Evolutionary conservation across 2,113 vertebrate species (phyloP).

Genomic region (Chlorodrepanis virens): DNA sequence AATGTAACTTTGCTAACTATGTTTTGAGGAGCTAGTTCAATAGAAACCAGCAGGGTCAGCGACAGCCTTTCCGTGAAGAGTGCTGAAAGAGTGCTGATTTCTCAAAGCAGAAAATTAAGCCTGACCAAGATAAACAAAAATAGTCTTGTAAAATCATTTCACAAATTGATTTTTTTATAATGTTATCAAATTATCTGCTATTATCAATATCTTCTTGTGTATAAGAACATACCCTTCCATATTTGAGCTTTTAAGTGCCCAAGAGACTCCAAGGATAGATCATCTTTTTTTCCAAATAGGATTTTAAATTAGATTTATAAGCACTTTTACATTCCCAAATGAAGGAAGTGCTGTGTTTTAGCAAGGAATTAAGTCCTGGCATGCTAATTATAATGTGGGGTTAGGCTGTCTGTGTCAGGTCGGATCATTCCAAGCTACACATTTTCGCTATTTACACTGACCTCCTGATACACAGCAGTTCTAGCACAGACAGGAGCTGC

Average conservation of each 20-base stretch:
- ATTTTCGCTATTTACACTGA: neutral
- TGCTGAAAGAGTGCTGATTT: neutral
- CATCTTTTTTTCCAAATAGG: neutral
- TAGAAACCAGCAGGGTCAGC: neutral
- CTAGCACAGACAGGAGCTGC: neutral
- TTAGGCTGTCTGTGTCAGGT: neutral
- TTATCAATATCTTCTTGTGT: neutral
- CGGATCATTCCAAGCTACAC: neutral
- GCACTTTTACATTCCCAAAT: neutral
- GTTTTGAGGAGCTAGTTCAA: neutral
- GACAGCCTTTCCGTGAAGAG: neutral
- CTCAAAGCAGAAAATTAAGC: neutral
- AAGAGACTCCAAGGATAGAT: neutral
- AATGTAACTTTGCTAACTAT: neutral
- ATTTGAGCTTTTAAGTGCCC: neutral
- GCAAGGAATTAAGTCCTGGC: neutral
- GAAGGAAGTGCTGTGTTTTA: neutral
- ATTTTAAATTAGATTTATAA: slow-evolving; percentile 10
- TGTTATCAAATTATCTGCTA: neutral
- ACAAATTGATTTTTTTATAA: neutral
- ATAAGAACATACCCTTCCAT: neutral
- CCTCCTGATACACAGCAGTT: neutral
- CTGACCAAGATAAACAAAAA: slow-evolving; percentile 13
- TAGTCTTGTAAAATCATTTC: neutral
- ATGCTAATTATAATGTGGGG: neutral